Base-by-base conservation (phyloP, 2,888 invertebrate genomes). In the Limnephilus rhombicus region DNA sequence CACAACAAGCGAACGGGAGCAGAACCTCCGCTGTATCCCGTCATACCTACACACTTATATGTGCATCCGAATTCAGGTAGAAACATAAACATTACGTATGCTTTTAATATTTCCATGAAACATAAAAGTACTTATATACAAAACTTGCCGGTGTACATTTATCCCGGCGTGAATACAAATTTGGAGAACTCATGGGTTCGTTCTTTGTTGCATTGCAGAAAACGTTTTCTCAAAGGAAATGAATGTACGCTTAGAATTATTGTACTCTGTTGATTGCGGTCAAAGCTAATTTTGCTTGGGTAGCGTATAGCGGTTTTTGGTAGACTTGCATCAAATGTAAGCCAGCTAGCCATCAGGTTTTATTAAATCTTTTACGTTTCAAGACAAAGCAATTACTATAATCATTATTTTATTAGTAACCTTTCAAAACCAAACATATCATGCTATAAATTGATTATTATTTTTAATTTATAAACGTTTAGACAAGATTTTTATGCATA, bases 1-100 rank as follows among this genome's bases (percentile, higher is more conserved):
- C 88, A 87, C 87, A 87, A 49, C 86, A 87, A 91, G 80, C 37
- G 87, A 91, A 87, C 87, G 81, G 81, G 34, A 81, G 87, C 29
- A 87, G 45, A 91, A 45, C 81, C 88, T 91, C 11, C 24, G 37
- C 88, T 18, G 88, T 80, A 89, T 89, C 68, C 41, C 24, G 31
- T 89, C 41, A 37, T 37, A 41, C 18, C 9, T 41, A 11, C 37
- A 85, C 82, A 68, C 68, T 2, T 68, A 31, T 31, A 85, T 18
- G 85, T 85, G 37, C 41, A 85, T 82, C 11, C 41, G 85, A 85
- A 83, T 37, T 45, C 88, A 13, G 68, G 34, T 31, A 31, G 34
- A 31, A 13, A 82, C 29, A 31, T 34, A 82, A 82, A 82, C 34
- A 82, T 82, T 82, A 34, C 18, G 29, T 82, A 31, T 82, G 34